Evolutionary conservation across 2,113 vertebrate genomes (phyloP), one percentile per base, ranked within the genome.

Genomic region (Hylia prasina): DNA sequence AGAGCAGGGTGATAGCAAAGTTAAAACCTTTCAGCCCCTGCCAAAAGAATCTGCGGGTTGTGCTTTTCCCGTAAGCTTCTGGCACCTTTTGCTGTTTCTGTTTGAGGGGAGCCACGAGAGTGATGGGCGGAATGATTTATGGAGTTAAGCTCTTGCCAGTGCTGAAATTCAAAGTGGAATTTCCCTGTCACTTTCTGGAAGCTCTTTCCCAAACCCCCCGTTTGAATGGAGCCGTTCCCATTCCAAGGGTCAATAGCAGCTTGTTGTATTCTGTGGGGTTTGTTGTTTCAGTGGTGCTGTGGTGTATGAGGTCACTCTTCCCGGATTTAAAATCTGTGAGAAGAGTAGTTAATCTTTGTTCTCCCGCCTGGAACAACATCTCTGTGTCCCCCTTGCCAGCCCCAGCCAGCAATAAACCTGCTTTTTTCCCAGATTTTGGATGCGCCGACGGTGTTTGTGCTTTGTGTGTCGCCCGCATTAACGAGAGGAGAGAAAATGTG

Each of bases 291-390:
- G 14, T 31, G 27, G 71, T 7, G 57, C 84, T 37, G 22, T 35
- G 91, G 21, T 84, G 96, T 13, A 73, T 68, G 79, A 89, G 93
- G 75, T 73, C 92, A 71, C 70, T 58, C 96, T 93, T 61, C 83
- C 87, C 31, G 53, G 69, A 58, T 82, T 94, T 56, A 45, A 90
- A 91, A 66, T 27, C 83, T 42, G 51, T 48, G 90, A 82, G 66
- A 47, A 56, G 69, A 85, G 73, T 56, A 27, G 79, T 75, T 79
- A 25, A 82, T 44, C 90, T 93, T 87, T 91, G 94, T 94, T 89
- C 71, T 86, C 68, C 56, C 2, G n/a, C 83, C 89, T 87, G 73
- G 70, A 91, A 82, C 70, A 60, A n/a, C 90, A 57, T 64, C 91
- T 28, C 39, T 13, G 87, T 87, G 84, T 87, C 53, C 48, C 73